These are phyloP conservation scores for Aporrectodea caliginosa DNA, from an alignment of 1,140 invertebrate species.

Conservation along the genomic window DNA sequence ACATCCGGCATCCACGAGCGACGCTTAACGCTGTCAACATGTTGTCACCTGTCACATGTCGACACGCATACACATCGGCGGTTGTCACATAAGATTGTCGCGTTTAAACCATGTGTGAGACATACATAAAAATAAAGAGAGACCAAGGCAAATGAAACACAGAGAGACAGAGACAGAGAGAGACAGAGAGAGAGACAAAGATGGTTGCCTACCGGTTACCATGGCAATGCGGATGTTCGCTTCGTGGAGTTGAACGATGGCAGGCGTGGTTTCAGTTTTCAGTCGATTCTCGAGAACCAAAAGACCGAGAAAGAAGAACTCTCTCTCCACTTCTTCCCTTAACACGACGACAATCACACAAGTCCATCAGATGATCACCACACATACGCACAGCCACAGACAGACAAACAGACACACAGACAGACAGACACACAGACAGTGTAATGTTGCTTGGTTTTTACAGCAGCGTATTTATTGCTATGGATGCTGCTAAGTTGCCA, in stretches of 20 bases:
- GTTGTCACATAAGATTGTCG: too few species aligned
- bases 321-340: slow-evolving; percentile 64
- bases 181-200: not conserved
- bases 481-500: not conserved
- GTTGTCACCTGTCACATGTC: slow-evolving; percentile 80
- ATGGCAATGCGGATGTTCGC: slow-evolving; percentile 88
- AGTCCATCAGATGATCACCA: not conserved
- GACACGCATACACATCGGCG: too few species aligned
- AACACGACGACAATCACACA: slow-evolving; percentile 11
- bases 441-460: not conserved
- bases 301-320: slow-evolving; percentile 81
- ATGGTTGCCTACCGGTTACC: slow-evolving; percentile 71
- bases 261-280: slow-evolving; percentile 75
- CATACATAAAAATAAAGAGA: too few species aligned
- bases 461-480: not conserved
- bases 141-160: too few species aligned
- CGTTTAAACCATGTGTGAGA: too few species aligned
- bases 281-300: slow-evolving; percentile 88
- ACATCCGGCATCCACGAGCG: slow-evolving; percentile 88
- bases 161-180: not conserved
- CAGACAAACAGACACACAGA: not conserved
- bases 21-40: slow-evolving; percentile 93
- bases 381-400: too few species aligned
- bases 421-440: not conserved
- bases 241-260: slow-evolving; percentile 72